Base-by-base conservation (phyloP, 2,797 vertebrate species). In the Tapera naevia region DNA sequence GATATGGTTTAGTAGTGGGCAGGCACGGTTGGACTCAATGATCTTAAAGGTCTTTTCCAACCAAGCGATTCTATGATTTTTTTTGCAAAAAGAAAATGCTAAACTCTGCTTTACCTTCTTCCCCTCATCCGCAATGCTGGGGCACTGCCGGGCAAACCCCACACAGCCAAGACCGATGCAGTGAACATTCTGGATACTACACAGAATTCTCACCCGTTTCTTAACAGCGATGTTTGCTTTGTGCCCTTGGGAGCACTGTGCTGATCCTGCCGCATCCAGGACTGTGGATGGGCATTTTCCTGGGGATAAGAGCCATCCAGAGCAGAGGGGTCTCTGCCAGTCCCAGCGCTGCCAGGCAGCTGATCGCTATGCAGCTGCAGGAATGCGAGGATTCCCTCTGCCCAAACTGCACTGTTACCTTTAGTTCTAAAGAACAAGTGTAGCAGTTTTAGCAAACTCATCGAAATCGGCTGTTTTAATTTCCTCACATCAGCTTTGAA, bases 101-200 rank as follows among this genome's bases (percentile, higher is more conserved):
- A 43, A 43, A 43, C 43, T 17, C 43, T 17, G 43, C 43, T 43
- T 43, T 17, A 13, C 43, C 43, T 43, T 43, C 16, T 16, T 33
- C 17, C 5, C 17, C 11, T 2, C 5, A 0, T 10, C 27, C 71
- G 62, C 43, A 41, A 25, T 60, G 13, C 7, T 13, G 62, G 57
- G 51, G 35, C 54, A 22, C 27, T 3, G 7, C 25, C 10, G n/a
- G n/a, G n/a, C 25, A 48, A 37, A 19, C 37, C 30, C 32, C 37
- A 73, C 35, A 9, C 0, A 3, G 30, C 56, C 58, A 7, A 11
- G 32, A 60, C 72, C 50, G 7, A 4, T 28, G 12, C 33, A 17
- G 69, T 45, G 80, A 17, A 46, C 35, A n/a, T 2, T 17, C 22
- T 0, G 0, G n/a, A 6, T 39, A 60, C 27, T 19, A 17, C 45